These are phyloP conservation scores for Apocrypta bakeri DNA, from an alignment of 1,140 invertebrate genomes.

Conservation along the genomic window DNA sequence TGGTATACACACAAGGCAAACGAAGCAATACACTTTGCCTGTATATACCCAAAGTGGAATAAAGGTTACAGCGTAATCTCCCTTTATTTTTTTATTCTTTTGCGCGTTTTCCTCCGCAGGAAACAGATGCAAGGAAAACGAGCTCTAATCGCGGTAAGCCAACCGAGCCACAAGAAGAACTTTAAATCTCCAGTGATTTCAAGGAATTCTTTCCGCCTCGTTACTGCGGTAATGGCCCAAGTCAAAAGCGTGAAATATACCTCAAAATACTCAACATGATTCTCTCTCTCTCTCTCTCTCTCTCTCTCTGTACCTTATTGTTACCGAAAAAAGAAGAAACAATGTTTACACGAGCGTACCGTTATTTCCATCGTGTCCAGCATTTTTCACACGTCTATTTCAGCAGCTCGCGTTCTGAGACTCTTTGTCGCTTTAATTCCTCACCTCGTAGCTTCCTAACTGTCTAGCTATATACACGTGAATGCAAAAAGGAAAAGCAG, in stretches of 20 bases:
- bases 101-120: background rate
- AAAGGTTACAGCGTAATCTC: conserved; percentile 15
- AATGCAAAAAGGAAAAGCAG: conserved; percentile 26
- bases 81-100: background rate
- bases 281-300: background rate
- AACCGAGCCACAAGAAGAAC: background rate
- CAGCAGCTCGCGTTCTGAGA: background rate
- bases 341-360: background rate
- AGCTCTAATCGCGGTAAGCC: conserved; percentile 36
- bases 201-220: conserved; percentile 34
- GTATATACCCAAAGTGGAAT: too few species aligned
- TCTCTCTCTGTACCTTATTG: background rate
- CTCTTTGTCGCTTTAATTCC: conserved; percentile 43
- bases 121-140: background rate
- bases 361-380: conserved; percentile 39
- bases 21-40: too few species aligned
- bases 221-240: conserved; percentile 8
- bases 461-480: background rate
- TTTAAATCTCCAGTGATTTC: conserved; percentile 36
- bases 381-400: conserved; percentile 25
- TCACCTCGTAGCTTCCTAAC: conserved; percentile 11
- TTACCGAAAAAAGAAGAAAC: background rate
- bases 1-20: too few species aligned
- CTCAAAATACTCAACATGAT: background rate
- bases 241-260: background rate